Conservation (phyloP, 2,888 invertebrate genomes). For the Chromoteleia sp. region DNA sequence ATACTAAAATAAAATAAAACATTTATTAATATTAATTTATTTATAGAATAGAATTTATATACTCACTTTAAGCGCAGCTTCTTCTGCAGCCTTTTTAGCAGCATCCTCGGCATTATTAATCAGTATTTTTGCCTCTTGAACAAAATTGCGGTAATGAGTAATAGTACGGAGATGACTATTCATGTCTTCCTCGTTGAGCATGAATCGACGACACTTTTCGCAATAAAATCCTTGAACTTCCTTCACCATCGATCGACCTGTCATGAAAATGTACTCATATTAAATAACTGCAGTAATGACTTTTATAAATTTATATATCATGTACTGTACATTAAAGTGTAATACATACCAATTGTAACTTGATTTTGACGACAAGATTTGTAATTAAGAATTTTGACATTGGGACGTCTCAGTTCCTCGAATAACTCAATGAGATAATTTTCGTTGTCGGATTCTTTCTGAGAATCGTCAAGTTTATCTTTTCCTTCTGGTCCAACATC, state of each 20-base stretch:
- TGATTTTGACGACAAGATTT: slow-evolving; percentile 82
- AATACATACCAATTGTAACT: slow-evolving; percentile 36
- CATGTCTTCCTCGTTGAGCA: slow-evolving; percentile 82
- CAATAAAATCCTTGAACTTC: slow-evolving; percentile 82
- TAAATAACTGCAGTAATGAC: no score
- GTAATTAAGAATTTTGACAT: slow-evolving; percentile 80
- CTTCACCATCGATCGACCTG: slow-evolving; percentile 82
- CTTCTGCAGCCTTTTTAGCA: slow-evolving; percentile 69
- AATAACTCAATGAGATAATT: slow-evolving; percentile 80
- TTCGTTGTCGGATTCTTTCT: slow-evolving; percentile 78
- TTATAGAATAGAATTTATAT: neutral
- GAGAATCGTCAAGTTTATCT: slow-evolving; percentile 78
- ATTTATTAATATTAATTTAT: no score
- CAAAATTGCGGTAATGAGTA: slow-evolving; percentile 82
- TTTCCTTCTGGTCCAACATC: slow-evolving; percentile 84
- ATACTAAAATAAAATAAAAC: no score
- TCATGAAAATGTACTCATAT: no score
- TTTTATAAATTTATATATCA: slow-evolving; percentile 5
- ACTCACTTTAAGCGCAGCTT: slow-evolving; percentile 75
- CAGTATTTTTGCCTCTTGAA: slow-evolving; percentile 80
- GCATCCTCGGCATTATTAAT: slow-evolving; percentile 73
- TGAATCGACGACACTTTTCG: slow-evolving; percentile 83
- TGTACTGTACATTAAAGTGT: no score
- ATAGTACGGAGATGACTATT: slow-evolving; percentile 81
- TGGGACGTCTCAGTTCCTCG: slow-evolving; percentile 75